phyloP scores from a whole-genome alignment of 2,888 invertebrate genomes.

The Heliconius charithonia region DNA sequence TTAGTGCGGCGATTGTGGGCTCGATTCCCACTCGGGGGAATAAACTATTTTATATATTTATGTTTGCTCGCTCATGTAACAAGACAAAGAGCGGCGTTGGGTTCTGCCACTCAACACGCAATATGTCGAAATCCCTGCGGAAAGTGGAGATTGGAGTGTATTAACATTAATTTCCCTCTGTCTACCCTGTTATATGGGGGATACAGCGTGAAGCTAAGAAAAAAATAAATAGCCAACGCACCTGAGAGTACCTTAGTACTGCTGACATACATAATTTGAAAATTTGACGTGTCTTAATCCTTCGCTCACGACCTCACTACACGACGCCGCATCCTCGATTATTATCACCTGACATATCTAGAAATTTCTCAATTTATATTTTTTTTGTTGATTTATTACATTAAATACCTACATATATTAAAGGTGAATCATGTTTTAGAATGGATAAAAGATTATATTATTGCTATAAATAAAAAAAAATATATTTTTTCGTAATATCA shows the following conservation, averaged over 20 bases:
- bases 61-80: no score
- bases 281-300: slow-evolving; percentile 14
- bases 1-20: no score
- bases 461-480: background rate
- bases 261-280: slow-evolving; percentile 16
- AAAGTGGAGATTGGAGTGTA: no score
- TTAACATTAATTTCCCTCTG: no score
- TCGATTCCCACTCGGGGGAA: no score
- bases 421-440: background rate
- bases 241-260: background rate
- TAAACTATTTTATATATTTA: no score
- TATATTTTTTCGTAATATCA: background rate
- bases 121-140: no score
- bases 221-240: background rate
- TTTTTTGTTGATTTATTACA: background rate
- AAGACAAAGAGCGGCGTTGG: no score
- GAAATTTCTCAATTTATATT: slow-evolving; percentile 1
- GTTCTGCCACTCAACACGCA: no score
- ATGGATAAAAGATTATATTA: background rate
- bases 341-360: slow-evolving; percentile 15
- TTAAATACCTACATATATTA: background rate
- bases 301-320: slow-evolving; percentile 5
- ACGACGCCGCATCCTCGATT: slow-evolving; percentile 17
- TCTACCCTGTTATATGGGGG: no score
- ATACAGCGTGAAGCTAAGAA: no score